Conservation (phyloP, 1,140 invertebrate species). For the Zophobas atratus region DNA sequence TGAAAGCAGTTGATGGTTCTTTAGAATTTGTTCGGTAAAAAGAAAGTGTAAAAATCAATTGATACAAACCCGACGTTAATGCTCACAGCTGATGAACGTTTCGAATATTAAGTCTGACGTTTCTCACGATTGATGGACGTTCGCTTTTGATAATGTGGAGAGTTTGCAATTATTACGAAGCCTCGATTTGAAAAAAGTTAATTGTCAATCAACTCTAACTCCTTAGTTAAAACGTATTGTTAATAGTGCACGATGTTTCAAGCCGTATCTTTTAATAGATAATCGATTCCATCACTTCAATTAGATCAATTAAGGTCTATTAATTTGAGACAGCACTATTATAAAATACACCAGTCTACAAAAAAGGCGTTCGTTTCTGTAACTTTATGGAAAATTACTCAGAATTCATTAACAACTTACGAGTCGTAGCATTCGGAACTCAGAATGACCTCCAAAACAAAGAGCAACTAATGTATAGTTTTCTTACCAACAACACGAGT, state of each 20-base stretch:
- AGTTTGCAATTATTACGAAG: conserved; percentile 23
- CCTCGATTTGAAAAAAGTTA: conserved; percentile 5
- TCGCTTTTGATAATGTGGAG: conserved; percentile 40
- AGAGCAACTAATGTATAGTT: too few relatives aligned
- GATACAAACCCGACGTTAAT: conserved; percentile 38
- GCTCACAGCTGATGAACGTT: conserved; percentile 38
- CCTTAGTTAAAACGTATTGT: conserved; percentile 42
- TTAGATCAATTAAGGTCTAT: conserved; percentile 33
- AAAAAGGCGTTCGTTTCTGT: background rate
- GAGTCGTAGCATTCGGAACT: too few relatives aligned
- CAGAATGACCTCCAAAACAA: too few relatives aligned
- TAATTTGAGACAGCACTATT: conserved; percentile 21
- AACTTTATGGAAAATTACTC: too few relatives aligned
- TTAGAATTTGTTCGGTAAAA: conserved; percentile 39
- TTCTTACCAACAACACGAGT: too few relatives aligned
- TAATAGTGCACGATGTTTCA: conserved; percentile 40
- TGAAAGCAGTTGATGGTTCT: conserved; percentile 41
- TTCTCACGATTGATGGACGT: conserved; percentile 49
- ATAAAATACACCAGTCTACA: conserved; percentile 4
- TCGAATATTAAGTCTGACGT: conserved; percentile 45
- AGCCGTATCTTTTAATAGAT: conserved; percentile 32
- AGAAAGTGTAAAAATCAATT: conserved; percentile 43
- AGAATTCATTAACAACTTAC: too few relatives aligned
- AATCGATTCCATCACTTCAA: conserved; percentile 28
- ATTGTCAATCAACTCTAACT: conserved; percentile 44